Percentiles rank a stretch among this genome's conserved stretches.
These are phyloP conservation scores for Drosophila nr. perissopoda DNA, from an alignment of 2,888 invertebrate species.

Conservation along the genomic window DNA sequence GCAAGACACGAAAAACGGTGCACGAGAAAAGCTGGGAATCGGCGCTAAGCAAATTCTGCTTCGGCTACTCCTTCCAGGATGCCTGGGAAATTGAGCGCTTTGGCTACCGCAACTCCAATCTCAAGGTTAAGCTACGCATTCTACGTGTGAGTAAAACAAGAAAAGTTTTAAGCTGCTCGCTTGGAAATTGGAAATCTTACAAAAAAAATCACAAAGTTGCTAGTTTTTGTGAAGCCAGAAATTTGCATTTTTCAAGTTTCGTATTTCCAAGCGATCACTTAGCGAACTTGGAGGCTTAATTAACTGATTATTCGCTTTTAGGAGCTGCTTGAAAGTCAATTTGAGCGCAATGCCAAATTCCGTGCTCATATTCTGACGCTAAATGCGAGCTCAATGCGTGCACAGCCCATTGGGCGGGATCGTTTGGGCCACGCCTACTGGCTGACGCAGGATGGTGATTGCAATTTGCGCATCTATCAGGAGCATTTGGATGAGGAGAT, in stretches of 20 bases:
- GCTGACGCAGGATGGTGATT: constrained; percentile 95
- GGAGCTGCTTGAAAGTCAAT: constrained; percentile 96
- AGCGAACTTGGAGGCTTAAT: background rate
- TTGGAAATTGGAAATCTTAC: background rate
- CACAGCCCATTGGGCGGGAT: constrained; percentile 96
- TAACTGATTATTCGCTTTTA: constrained; percentile 84
- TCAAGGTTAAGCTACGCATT: constrained; percentile 94
- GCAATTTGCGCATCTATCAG: constrained; percentile 95
- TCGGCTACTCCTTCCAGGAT: constrained; percentile 93
- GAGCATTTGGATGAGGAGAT: constrained; percentile 98
- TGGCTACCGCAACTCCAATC: constrained; percentile 96
- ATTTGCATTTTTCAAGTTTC: background rate
- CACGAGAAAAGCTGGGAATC: constrained; percentile 96
- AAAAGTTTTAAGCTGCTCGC: background rate
- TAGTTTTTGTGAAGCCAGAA: background rate
- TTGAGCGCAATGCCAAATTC: constrained; percentile 96
- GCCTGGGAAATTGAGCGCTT: constrained; percentile 98
- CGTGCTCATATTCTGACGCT: constrained; percentile 93
- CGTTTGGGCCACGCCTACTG: constrained; percentile 96
- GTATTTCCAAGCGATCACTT: background rate
- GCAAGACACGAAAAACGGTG: constrained; percentile 93
- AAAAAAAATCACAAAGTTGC: background rate
- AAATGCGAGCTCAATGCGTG: constrained; percentile 91
- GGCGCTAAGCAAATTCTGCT: constrained; percentile 95
- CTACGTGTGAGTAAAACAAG: constrained; percentile 89